phyloP scores from a whole-genome alignment of 2,888 invertebrate species.

The Bugulina stolonifera region DNA sequence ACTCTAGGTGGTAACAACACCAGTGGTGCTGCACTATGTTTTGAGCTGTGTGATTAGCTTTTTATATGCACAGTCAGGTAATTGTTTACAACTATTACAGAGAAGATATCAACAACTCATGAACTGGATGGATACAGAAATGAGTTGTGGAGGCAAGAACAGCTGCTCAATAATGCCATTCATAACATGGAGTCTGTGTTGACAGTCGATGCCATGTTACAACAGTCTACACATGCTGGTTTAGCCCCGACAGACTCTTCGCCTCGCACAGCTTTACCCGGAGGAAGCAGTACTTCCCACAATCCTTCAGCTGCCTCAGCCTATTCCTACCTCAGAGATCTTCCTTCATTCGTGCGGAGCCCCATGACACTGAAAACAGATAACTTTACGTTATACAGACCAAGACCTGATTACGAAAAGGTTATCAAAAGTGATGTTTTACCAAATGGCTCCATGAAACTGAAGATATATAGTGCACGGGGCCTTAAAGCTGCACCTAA shows the following conservation, averaged over 20 bases:
- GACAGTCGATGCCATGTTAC: slow-evolving; percentile 17
- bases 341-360: slow-evolving; percentile 38
- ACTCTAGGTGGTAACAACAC: too few species aligned
- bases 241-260: background rate
- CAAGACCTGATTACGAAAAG: slow-evolving; percentile 35
- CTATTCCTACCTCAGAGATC: slow-evolving; percentile 43
- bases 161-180: slow-evolving; percentile 18
- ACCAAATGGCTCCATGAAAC: slow-evolving; percentile 41
- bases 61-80: too few species aligned
- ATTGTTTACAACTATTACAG: background rate
- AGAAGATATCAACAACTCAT: background rate
- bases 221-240: background rate
- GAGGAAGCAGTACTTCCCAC: slow-evolving; percentile 36
- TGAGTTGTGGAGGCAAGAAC: slow-evolving; percentile 9
- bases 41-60: too few species aligned
- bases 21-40: too few species aligned
- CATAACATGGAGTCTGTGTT: slow-evolving; percentile 22
- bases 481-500: slow-evolving; percentile 53
- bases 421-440: slow-evolving; percentile 34
- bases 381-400: slow-evolving; percentile 45
- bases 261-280: background rate
- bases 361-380: slow-evolving; percentile 50
- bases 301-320: slow-evolving; percentile 31
- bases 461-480: slow-evolving; percentile 55
- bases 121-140: slow-evolving; percentile 7